Percentiles rank a stretch among this genome's conserved stretches.
These are phyloP conservation scores for Mactra quadrangularis DNA, from an alignment of 1,140 invertebrate genomes.

Conservation along the genomic window DNA sequence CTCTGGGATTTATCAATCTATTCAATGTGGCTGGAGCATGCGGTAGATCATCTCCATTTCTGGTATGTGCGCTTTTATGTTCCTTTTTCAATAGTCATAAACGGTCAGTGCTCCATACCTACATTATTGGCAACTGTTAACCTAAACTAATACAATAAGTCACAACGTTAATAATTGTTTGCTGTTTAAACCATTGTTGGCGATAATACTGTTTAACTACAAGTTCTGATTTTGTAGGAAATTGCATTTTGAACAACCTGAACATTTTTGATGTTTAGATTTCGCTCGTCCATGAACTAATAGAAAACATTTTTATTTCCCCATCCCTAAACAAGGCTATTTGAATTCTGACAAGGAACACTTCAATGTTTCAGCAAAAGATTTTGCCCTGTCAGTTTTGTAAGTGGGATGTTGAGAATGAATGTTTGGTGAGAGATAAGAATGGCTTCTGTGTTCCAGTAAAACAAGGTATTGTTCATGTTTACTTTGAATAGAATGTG, in stretches of 20 bases:
- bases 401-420: constrained; percentile 69
- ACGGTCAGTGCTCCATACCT: background rate
- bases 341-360: too few relatives aligned
- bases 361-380: constrained; percentile 15
- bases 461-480: constrained; percentile 59
- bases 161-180: background rate
- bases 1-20: constrained; percentile 57
- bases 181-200: background rate
- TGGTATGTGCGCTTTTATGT: constrained; percentile 59
- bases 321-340: too few relatives aligned
- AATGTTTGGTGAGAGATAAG: constrained; percentile 67
- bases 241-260: too few relatives aligned
- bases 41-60: constrained; percentile 67
- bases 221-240: too few relatives aligned
- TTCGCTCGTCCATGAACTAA: too few relatives aligned
- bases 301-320: too few relatives aligned
- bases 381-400: constrained; percentile 15
- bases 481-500: too few relatives aligned
- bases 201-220: background rate
- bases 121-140: background rate
- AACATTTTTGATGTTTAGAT: too few relatives aligned
- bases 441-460: constrained; percentile 73
- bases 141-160: background rate
- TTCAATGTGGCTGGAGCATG: constrained; percentile 59
- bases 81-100: background rate